phyloP scores from a whole-genome alignment of 2,888 invertebrate species.

The Phyllotreta striolata region DNA sequence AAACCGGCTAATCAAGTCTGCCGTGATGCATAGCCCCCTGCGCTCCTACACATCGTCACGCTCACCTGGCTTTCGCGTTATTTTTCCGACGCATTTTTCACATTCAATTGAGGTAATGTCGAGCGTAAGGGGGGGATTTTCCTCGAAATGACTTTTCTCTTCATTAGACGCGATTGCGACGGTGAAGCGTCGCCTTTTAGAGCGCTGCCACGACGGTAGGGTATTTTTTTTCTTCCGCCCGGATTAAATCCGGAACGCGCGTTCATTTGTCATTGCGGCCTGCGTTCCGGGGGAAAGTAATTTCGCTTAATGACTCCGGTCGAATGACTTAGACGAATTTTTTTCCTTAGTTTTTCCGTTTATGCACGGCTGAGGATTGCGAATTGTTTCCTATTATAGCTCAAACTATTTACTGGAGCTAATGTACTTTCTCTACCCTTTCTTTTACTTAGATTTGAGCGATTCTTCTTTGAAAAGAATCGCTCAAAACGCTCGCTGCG shows the following conservation, averaged over 20 bases:
- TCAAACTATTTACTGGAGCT: constrained; percentile 6
- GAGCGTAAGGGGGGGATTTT: constrained; percentile 16
- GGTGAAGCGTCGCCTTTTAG: constrained; percentile 8
- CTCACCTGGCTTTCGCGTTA: constrained; percentile 28
- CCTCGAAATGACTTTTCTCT: constrained; percentile 34
- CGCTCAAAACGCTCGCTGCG: background rate
- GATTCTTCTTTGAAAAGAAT: background rate
- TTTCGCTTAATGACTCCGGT: too few species aligned
- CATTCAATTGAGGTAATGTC: constrained; percentile 31
- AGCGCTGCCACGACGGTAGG: background rate
- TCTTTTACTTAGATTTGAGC: too few species aligned
- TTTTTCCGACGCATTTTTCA: constrained; percentile 33
- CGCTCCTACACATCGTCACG: constrained; percentile 13
- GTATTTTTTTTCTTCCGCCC: background rate
- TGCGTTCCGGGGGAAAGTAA: too few species aligned
- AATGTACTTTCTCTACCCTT: too few species aligned
- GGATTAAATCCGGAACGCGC: constrained; percentile 2
- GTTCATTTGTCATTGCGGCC: too few species aligned
- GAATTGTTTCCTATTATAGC: too few species aligned
- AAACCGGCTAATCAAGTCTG: constrained; percentile 36
- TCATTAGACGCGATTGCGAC: constrained; percentile 32
- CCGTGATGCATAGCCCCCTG: constrained; percentile 31
- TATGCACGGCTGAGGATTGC: too few species aligned
- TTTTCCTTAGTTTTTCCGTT: too few species aligned
- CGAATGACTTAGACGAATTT: too few species aligned